Conservation (phyloP, 2,113 vertebrate genomes). For the Ciconia stormi region DNA sequence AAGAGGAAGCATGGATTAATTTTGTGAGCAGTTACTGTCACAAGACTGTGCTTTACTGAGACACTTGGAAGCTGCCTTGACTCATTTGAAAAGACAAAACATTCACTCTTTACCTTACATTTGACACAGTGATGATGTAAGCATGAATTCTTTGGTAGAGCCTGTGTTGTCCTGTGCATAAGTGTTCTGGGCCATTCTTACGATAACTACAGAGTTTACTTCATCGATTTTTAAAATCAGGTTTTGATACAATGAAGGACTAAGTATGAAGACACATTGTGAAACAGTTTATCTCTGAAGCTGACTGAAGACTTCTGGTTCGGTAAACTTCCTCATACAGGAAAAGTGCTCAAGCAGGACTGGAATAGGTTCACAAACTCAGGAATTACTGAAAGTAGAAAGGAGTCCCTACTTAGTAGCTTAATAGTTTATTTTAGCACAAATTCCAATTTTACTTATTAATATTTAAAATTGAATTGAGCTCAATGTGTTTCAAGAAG, state of each 20-base stretch:
- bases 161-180: background rate
- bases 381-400: background rate
- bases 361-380: background rate
- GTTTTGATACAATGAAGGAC: background rate
- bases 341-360: accelerated
- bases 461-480: background rate
- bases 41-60: background rate
- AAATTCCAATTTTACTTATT: background rate
- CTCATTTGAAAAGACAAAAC: background rate
- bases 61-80: background rate
- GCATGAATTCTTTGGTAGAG: background rate
- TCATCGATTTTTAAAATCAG: background rate
- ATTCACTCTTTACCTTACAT: background rate
- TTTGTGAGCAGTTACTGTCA: background rate
- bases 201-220: background rate
- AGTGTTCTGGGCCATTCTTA: background rate
- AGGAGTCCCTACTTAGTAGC: background rate
- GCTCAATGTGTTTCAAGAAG: background rate
- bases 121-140: background rate
- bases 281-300: background rate
- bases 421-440: background rate
- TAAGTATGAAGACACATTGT: background rate
- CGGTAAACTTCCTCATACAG: background rate
- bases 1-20: background rate
- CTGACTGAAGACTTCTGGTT: background rate